phyloP scores from a whole-genome alignment of 2,888 invertebrate species.

The Lasioglossum malachurum region DNA sequence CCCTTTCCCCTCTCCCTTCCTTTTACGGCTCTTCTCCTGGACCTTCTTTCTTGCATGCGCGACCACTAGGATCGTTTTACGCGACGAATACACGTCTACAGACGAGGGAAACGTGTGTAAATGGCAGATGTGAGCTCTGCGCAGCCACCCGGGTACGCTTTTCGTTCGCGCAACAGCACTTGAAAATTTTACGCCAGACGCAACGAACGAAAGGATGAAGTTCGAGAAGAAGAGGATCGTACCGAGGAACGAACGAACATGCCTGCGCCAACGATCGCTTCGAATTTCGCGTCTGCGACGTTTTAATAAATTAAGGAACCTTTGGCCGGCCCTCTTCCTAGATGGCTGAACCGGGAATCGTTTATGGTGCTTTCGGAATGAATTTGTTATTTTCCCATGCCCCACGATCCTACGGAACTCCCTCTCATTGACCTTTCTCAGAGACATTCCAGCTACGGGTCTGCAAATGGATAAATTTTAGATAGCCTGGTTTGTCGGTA shows the following conservation, averaged over 20 bases:
- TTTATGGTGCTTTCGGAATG: conserved; percentile 69
- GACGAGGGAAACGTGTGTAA: conserved; percentile 66
- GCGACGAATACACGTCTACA: conserved; percentile 62
- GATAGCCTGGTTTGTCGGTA: conserved; percentile 32
- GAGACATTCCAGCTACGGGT: background rate
- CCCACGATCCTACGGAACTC: conserved; percentile 23
- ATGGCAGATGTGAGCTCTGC: conserved; percentile 61
- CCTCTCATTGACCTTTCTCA: conserved; percentile 52
- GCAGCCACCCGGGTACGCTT: conserved; percentile 51
- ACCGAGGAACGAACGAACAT: conserved; percentile 1
- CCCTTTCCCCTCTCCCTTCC: background rate
- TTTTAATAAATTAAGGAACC: conserved; percentile 71
- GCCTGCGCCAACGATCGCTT: conserved; percentile 45
- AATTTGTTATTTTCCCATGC: conserved; percentile 64
- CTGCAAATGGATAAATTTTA: conserved; percentile 41
- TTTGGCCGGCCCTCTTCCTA: conserved; percentile 43
- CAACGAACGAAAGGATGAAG: conserved; percentile 57
- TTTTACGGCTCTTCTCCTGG: background rate
- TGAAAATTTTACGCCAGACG: conserved; percentile 69
- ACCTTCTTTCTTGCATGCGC: conserved; percentile 18
- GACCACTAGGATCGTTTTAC: conserved; percentile 68
- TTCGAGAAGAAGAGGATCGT: conserved; percentile 42
- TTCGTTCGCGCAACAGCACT: conserved; percentile 54
- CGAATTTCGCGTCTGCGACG: conserved; percentile 69
- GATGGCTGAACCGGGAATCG: conserved; percentile 69